Base-by-base conservation (phyloP, 2,888 invertebrate species). In the Drosophila longiperda region DNA sequence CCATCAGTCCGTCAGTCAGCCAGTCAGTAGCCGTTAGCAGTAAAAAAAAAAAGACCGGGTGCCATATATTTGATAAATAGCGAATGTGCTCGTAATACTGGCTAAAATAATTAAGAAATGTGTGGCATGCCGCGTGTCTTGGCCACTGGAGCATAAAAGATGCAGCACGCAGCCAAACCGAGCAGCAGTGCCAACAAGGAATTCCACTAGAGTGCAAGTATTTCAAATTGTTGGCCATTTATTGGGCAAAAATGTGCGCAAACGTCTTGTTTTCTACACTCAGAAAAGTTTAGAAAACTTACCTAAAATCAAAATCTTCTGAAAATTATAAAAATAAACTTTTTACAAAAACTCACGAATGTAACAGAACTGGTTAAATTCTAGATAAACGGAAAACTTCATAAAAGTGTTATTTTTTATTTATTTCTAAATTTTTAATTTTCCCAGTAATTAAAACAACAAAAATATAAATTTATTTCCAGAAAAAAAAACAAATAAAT, bases 101-200 rank as follows among this genome's bases (percentile, higher is more conserved):
- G 70, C 66, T 61, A 81, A 78, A 88, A 90, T 90, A 87, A 88
- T 89, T 90, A 89, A 88, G 80, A 81, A 90, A 90, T 90, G 86
- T 80, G 76, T 73, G 75, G 87, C 90, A 89, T 85, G 78, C 82
- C 57, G 58, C 26, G 69, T 73, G 79, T 73, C 85, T 73, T 84
- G 62, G 66, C 55, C 85, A 82, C 66, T 89, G 75, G 83, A 90
- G 82, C 89, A 77, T 83, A 80, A 88, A 78, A 87, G 71, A 36
- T 62, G 59, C 8, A 54, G 57, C 59, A 59, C 55, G 52, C 38
- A 63, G 49, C 53, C 61, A 38, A 33, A 45, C 15, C 23, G 45
- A 45, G 15, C 23, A 15, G 45, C 23, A 45, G 23, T 45, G 23
- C 23, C 15, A 45, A 34, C 40, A 52, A 66, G 70, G 65, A 75